Conservation (phyloP, 2,113 vertebrate genomes). For the Lophura nycthemera region DNA sequence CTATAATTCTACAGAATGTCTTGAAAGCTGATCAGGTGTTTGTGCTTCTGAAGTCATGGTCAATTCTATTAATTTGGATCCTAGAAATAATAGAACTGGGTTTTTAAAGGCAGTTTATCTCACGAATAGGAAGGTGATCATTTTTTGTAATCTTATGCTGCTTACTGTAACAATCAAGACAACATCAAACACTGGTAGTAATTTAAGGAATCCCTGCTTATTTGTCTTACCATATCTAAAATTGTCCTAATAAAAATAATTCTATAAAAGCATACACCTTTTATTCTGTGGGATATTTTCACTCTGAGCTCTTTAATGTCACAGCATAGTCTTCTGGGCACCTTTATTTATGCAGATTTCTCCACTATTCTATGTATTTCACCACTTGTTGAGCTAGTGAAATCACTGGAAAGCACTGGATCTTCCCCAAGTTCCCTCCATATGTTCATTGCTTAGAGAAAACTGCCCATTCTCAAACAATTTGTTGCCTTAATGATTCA, state of each 20-base stretch:
- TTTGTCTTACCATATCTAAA: not conserved
- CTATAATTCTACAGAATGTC: not conserved
- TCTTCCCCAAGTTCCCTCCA: not conserved
- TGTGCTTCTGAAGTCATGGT: not conserved
- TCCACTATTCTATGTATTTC: not conserved
- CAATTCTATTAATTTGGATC: not conserved
- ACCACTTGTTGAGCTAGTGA: not conserved
- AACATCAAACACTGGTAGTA: not conserved
- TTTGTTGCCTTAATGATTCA: not conserved
- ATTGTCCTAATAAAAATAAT: not conserved
- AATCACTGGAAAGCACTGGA: not conserved
- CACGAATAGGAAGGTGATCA: not conserved
- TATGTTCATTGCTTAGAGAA: not conserved
- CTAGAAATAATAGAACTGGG: not conserved
- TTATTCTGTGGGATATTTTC: not conserved
- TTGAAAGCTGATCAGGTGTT: not conserved
- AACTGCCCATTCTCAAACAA: not conserved
- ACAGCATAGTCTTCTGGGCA: not conserved
- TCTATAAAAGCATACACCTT: not conserved
- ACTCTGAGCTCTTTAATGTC: not conserved
- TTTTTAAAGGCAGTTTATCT: not conserved
- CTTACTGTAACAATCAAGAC: not conserved
- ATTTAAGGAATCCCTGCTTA: not conserved
- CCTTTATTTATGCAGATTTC: not conserved
- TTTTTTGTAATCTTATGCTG: not conserved